Base-by-base conservation (phyloP, 2,797 vertebrate genomes). In the Manis crassicaudata region DNA sequence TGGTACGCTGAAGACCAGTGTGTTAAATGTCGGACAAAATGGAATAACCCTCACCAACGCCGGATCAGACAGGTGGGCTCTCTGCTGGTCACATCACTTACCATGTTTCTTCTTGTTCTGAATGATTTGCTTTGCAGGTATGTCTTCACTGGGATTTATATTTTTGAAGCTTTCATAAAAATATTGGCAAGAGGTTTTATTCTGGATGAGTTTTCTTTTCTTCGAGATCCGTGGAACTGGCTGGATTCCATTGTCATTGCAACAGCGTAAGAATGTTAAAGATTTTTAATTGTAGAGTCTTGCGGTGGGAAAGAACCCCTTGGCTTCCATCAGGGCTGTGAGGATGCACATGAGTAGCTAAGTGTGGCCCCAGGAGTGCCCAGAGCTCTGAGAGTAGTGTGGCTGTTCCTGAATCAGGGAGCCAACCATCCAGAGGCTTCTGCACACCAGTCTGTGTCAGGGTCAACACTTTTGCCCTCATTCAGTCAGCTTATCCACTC, bases 181-280 rank as follows among this genome's bases (percentile, higher is more conserved):
- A 99, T 99, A 85, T 96, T 99, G 88, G 99, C 99, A 0, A 99
- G 99, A 98, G 99, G 99, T 97, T 99, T 99, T 98, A 98, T 99
- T 96, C 89, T 99, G 93, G 98, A 99, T 97, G 98, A 99, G 85
- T 99, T 99, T 98, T 99, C 99, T 83, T 99, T 99, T 97, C 98
- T 99, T 93, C 98, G 99, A 98, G 99, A 99, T 97, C 99, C 99
- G 0, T 99, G 99, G 99, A 99, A 99, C 98, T 99, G 99, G 99
- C 96, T 99, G 98, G 99, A 99, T 98, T 99, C 99, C 97, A 89
- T 97, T 3, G 99, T 99, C 98, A 99, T 99, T 56, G 72, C 99
- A 73, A 98, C 99, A 98, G 99, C 98, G 99, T 99, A 98, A 99
- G 99, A 99, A 85, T 72, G 20, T 62, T 85, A 32, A 88, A 92